Conservation (phyloP, 2,888 invertebrate genomes). For the Apotomis capreana region DNA sequence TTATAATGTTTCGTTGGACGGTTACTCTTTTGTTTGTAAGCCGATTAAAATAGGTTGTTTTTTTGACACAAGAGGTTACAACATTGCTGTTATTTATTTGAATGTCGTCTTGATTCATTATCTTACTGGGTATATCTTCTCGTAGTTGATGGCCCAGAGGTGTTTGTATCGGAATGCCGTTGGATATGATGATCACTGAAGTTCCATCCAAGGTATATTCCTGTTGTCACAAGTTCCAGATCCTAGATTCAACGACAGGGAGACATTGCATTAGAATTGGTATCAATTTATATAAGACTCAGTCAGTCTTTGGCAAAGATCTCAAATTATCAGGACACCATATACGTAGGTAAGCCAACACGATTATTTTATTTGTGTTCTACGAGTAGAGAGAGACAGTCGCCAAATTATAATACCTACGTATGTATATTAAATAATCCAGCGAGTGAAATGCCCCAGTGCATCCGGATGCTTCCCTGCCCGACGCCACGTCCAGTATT, state of each 20-base stretch:
- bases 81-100: neutral
- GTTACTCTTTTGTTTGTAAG: conserved; percentile 16
- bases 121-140: too few species aligned
- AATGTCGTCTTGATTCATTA: too few species aligned
- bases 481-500: conserved; percentile 40
- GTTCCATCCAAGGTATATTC: too few species aligned
- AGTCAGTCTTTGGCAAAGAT: neutral
- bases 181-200: too few species aligned
- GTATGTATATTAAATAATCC: conserved; percentile 16
- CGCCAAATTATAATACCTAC: conserved; percentile 8
- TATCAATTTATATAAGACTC: neutral
- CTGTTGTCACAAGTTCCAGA: too few species aligned
- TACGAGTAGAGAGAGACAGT: neutral
- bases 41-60: conserved; percentile 34
- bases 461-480: conserved; percentile 36
- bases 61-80: neutral
- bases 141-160: too few species aligned
- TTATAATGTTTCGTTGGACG: conserved; percentile 33
- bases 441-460: conserved; percentile 26
- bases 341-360: neutral
- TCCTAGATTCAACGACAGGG: too few species aligned
- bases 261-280: neutral
- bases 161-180: too few species aligned
- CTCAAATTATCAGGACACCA: neutral
- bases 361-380: neutral